A percentile compares a stretch with the other conserved stretches of the same genome.
Conservation (phyloP, 2,113 vertebrate species). For the Corvus cornix region DNA sequence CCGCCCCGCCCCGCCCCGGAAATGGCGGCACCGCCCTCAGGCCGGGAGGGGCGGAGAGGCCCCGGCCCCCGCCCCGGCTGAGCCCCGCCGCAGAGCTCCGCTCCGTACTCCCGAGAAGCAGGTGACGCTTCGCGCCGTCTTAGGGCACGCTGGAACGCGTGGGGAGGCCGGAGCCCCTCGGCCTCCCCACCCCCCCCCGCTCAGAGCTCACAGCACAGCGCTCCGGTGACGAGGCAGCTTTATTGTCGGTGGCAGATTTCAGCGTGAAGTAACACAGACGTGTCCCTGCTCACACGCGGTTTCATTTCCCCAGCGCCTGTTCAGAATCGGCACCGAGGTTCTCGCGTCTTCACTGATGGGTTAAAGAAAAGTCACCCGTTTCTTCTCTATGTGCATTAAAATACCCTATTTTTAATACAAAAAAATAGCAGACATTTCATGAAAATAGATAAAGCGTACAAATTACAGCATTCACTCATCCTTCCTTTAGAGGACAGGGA, state of each 20-base stretch:
- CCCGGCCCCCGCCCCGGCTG: not conserved
- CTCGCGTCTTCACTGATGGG: not conserved
- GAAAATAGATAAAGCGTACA: not conserved
- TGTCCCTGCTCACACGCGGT: fast-evolving
- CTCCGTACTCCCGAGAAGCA: fast-evolving
- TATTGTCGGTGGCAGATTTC: not conserved
- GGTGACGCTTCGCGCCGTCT: fast-evolving
- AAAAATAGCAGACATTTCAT: not conserved
- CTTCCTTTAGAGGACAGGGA: not conserved
- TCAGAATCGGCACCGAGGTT: fast-evolving
- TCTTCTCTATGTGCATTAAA: not conserved
- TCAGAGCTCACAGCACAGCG: not conserved
- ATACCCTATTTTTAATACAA: not conserved
- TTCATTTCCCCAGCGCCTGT: fast-evolving
- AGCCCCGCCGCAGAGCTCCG: too few relatives aligned
- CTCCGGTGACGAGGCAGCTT: fast-evolving
- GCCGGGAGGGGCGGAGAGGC: not conserved
- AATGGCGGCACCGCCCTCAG: not conserved
- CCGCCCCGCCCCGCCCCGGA: not conserved
- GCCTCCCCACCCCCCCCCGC: not conserved
- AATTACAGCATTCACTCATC: not conserved
- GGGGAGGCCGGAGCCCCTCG: too few relatives aligned
- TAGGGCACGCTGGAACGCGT: fast-evolving
- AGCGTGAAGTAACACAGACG: too few relatives aligned
- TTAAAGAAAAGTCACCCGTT: not conserved